Evolutionary conservation across 2,113 vertebrate genomes (phyloP).

Genomic region (Heptranchias perlo): DNA sequence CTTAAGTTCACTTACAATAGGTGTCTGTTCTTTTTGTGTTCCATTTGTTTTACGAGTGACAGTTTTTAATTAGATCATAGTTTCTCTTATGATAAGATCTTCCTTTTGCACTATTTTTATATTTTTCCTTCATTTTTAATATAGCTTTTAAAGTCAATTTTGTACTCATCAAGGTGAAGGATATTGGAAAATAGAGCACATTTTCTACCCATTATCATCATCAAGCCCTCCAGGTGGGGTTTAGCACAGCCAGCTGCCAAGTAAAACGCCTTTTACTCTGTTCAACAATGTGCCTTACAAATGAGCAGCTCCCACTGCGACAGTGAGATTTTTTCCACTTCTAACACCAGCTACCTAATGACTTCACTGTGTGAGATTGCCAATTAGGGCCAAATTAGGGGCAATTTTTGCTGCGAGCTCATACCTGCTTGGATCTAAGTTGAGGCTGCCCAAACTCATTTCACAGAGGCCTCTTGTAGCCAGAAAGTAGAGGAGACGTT

Average conservation of each 20-base stretch:
- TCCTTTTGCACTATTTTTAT: background rate
- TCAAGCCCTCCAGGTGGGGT: background rate
- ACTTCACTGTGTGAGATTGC: background rate
- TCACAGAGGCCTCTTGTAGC: background rate
- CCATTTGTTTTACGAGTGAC: background rate
- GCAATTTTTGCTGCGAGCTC: background rate
- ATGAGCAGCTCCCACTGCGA: background rate
- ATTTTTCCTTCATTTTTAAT: background rate
- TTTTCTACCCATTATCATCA: background rate
- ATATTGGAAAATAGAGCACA: background rate
- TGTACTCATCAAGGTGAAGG: background rate
- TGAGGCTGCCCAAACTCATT: background rate
- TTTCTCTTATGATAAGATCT: background rate
- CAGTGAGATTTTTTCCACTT: background rate
- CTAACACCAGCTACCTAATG: constrained; percentile 4
- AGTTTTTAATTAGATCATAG: background rate
- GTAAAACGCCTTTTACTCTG: background rate
- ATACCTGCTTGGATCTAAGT: background rate
- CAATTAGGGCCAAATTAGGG: background rate
- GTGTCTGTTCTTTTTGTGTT: background rate
- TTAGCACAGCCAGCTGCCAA: background rate
- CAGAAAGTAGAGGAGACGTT: background rate
- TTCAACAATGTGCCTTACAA: constrained; percentile 9
- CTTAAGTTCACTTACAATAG: background rate
- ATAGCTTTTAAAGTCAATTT: background rate